Conservation (phyloP, 1,140 invertebrate species). For the Penaeus indicus region DNA sequence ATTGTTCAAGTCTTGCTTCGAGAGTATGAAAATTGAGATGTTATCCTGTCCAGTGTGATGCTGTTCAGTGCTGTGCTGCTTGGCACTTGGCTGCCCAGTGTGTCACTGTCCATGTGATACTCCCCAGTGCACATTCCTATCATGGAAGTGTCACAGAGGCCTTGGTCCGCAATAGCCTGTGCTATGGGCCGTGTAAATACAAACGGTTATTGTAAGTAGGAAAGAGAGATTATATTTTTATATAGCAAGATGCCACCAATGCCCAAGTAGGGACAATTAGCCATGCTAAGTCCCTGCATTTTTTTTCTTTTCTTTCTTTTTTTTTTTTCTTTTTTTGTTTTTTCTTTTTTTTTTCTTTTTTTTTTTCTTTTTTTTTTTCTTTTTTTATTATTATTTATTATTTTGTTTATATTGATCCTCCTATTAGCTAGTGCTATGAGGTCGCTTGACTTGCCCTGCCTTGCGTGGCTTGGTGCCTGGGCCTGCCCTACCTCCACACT, state of each 20-base stretch:
- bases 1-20: not conserved
- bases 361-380: not conserved
- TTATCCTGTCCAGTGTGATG: slow-evolving; percentile 5
- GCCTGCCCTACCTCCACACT: too few species aligned
- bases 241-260: slow-evolving; percentile 46
- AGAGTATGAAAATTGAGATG: not conserved
- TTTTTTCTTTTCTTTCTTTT: slow-evolving; percentile 42
- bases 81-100: not conserved
- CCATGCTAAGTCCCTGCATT: slow-evolving; percentile 56
- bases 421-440: too few species aligned
- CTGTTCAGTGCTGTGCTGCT: not conserved
- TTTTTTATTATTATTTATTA: too few species aligned
- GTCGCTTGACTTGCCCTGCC: too few species aligned
- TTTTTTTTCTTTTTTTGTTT: not conserved
- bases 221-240: slow-evolving; percentile 53
- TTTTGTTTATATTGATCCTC: too few species aligned
- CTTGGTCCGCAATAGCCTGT: slow-evolving; percentile 59
- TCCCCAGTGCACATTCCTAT: slow-evolving; percentile 48
- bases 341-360: not conserved
- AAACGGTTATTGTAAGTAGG: slow-evolving; percentile 58
- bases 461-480: too few species aligned
- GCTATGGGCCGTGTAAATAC: slow-evolving; percentile 63
- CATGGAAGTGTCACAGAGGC: slow-evolving; percentile 56
- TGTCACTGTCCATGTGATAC: slow-evolving; percentile 27
- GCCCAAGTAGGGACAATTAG: slow-evolving; percentile 59